Conservation (phyloP, 2,888 invertebrate genomes). For the Drosophila subsilvestris region DNA sequence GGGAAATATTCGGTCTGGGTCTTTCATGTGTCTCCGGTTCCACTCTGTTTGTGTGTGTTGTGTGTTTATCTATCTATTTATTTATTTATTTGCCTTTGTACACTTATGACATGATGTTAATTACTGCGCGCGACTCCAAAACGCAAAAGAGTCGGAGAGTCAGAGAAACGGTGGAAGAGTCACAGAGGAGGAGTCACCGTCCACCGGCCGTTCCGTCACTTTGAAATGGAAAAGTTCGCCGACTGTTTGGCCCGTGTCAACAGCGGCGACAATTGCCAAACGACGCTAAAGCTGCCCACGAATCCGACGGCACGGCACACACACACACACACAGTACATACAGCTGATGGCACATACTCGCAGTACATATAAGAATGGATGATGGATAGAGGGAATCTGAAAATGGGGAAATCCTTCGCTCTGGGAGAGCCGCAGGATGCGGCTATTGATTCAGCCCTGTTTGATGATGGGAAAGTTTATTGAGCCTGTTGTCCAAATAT, state of each 20-base stretch:
- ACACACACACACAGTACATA: neutral
- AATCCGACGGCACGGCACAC: constrained; percentile 2
- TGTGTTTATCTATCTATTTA: constrained; percentile 66
- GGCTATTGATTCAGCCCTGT: constrained; percentile 59
- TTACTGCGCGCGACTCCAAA: constrained; percentile 66
- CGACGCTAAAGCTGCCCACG: constrained; percentile 61
- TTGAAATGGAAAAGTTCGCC: constrained; percentile 77
- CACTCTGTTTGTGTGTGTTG: constrained; percentile 49
- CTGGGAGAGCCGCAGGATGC: constrained; percentile 24
- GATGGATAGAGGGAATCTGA: constrained; percentile 20
- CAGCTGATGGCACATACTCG: neutral
- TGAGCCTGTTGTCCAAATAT: constrained; percentile 65
- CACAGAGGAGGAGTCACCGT: neutral
- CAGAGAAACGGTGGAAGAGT: neutral
- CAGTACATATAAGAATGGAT: constrained; percentile 18
- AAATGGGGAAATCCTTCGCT: constrained; percentile 9
- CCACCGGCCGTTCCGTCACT: constrained; percentile 36
- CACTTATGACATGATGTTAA: constrained; percentile 81
- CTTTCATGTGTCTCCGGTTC: constrained; percentile 66
- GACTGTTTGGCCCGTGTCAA: constrained; percentile 71
- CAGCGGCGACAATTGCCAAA: constrained; percentile 65
- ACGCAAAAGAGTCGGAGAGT: constrained; percentile 1
- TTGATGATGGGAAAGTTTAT: constrained; percentile 60
- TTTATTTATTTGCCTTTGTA: constrained; percentile 73
- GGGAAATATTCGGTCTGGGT: constrained; percentile 73